Evolutionary conservation across 2,113 vertebrate species (phyloP).

Genomic region (Pantherophis guttatus): DNA sequence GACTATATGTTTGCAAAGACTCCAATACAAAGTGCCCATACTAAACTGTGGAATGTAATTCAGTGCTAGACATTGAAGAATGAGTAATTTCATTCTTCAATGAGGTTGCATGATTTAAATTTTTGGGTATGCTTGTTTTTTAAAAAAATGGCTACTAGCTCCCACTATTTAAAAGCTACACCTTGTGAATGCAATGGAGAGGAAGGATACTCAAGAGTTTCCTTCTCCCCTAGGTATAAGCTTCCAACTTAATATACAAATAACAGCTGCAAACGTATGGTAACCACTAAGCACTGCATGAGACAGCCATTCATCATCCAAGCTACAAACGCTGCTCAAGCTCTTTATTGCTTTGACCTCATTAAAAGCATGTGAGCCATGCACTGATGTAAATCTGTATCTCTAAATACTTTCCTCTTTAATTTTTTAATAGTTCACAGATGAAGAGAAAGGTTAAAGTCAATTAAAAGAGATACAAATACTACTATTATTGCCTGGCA

Average conservation of each 20-base stretch:
- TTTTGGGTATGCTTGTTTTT: not conserved
- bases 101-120: not conserved
- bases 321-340: conserved; percentile 63
- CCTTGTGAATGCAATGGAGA: not conserved
- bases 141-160: not conserved
- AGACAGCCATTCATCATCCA: conserved; percentile 82
- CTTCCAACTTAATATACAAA: conserved; percentile 38
- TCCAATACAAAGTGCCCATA: not conserved
- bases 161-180: not conserved
- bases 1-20: not conserved
- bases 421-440: conserved; percentile 71
- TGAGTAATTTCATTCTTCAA: not conserved
- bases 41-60: not conserved
- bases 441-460: conserved; percentile 70
- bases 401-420: conserved; percentile 66
- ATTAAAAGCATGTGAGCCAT: conserved; percentile 68
- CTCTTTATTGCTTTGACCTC: conserved; percentile 71
- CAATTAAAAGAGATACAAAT: conserved; percentile 72
- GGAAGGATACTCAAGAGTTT: not conserved
- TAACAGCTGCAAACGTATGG: not conserved
- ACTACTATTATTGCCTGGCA: conserved; percentile 62
- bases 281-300: conserved; percentile 56
- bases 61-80: not conserved
- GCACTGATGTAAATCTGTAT: conserved; percentile 63
- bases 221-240: conserved; percentile 2